phyloP scores from a whole-genome alignment of 2,113 vertebrate genomes.

The Strigops habroptila region DNA sequence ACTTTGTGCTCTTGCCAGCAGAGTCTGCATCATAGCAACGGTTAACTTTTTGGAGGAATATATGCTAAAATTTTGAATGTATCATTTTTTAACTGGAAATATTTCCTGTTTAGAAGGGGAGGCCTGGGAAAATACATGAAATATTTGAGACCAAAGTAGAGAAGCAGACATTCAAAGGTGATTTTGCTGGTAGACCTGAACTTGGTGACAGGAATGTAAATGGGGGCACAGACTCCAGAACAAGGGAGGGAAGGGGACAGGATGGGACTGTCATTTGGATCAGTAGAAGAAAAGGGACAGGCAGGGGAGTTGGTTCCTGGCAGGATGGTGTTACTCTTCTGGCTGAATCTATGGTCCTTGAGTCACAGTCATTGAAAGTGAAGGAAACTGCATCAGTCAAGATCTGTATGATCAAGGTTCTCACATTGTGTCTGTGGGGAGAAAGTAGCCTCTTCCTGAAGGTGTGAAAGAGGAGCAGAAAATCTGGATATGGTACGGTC shows the following conservation, averaged over 20 bases:
- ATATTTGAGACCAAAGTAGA: neutral
- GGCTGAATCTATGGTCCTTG: neutral
- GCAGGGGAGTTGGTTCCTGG: neutral
- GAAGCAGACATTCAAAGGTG: neutral
- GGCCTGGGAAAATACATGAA: neutral
- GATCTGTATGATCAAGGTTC: accelerated
- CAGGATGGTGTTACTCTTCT: neutral
- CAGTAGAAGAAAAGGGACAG: neutral
- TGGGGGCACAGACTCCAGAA: neutral
- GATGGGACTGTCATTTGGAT: neutral
- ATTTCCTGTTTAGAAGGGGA: neutral
- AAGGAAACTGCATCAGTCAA: neutral
- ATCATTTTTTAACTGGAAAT: neutral
- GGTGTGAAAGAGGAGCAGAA: neutral
- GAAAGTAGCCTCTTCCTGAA: neutral
- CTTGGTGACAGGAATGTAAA: neutral
- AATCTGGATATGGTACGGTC: neutral
- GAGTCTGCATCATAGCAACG: neutral
- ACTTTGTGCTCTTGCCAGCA: neutral
- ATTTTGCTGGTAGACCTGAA: neutral
- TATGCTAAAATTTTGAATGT: neutral
- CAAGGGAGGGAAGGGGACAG: too few species aligned
- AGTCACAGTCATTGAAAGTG: neutral
- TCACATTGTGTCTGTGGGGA: neutral
- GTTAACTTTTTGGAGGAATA: neutral